Conservation (phyloP, 1,140 invertebrate species). For the Hormaphis cornu region DNA sequence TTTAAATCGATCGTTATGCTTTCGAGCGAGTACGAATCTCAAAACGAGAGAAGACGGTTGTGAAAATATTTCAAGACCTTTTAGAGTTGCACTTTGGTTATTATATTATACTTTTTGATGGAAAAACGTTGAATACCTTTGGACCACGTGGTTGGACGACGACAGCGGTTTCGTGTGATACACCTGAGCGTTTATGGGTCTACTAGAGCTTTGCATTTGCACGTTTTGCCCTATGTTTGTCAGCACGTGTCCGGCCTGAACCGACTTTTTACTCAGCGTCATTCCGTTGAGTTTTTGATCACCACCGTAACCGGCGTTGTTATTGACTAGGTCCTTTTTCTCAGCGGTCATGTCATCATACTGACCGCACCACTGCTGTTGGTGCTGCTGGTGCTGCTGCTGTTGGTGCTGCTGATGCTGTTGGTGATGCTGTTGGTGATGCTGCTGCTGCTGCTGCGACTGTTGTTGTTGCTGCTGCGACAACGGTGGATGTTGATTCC, state of each 20-base stretch:
- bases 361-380: background rate
- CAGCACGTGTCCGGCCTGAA: background rate
- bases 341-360: constrained; percentile 34
- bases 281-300: constrained; percentile 9
- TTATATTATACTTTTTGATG: too few species aligned
- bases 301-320: background rate
- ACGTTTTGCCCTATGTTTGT: constrained; percentile 11
- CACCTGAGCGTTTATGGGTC: constrained; percentile 12
- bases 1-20: too few species aligned
- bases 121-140: background rate
- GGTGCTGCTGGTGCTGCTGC: background rate
- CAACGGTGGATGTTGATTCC: background rate
- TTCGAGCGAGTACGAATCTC: too few species aligned
- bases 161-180: constrained; percentile 12
- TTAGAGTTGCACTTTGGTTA: too few species aligned
- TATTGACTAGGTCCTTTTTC: constrained; percentile 23
- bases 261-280: background rate
- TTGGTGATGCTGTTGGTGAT: constrained; percentile 17
- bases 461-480: constrained; percentile 39
- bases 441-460: constrained; percentile 41
- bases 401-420: background rate
- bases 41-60: too few species aligned
- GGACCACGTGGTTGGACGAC: background rate
- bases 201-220: constrained; percentile 16
- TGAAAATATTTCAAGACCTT: too few species aligned